Evolutionary conservation across 2,888 invertebrate species (phyloP), one percentile per base, ranked within the genome.

Genomic region (Apodemia zela): DNA sequence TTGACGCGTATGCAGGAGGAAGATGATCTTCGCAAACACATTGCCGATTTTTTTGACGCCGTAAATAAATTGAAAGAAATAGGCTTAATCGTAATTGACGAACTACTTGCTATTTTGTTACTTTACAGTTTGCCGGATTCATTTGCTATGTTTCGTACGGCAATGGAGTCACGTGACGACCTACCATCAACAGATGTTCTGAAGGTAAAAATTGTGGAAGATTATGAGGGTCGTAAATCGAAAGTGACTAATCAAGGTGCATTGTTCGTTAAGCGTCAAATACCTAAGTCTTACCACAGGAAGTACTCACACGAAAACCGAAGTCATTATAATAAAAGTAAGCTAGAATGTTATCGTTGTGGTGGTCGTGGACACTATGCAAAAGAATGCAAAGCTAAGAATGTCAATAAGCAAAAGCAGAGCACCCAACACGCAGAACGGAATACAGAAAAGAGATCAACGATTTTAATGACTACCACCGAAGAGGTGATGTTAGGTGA

Each of bases 111-210:
- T 3, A 67, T 68, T 38, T 67, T 67, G 60, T 33, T 67, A 47
- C 35, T 67, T 5, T 66, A 69, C 57, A 68, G 67, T 62, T 60
- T 69, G 33, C 68, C 68, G 17, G 65, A 68, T 66, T 69, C 65
- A n/a, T 69, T 68, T 61, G 60, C 62, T 10, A 68, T 68, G 68
- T 70, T 70, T 63, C 67, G 66, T 3, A 69, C 67, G 29, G 70
- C 68, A 61, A 71, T 71, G 17, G 69, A 71, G 65, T 67, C 68
- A 15, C 65, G 67, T n/a, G 69, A 68, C 57, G 66, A 69, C 58
- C 59, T 71, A 60, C 69, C 68, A 18, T 65, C 63, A n/a, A 68
- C 66, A 4, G 67, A 68, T 57, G 54, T 60, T 54, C 59, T 68
- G 11, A 68, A 67, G 38, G 64, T 69, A 10, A 67, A 68, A 35